Evolutionary conservation across 2,888 invertebrate species (phyloP), one percentile per base, ranked within the genome.

Genomic region (Rhagonycha lutea): DNA sequence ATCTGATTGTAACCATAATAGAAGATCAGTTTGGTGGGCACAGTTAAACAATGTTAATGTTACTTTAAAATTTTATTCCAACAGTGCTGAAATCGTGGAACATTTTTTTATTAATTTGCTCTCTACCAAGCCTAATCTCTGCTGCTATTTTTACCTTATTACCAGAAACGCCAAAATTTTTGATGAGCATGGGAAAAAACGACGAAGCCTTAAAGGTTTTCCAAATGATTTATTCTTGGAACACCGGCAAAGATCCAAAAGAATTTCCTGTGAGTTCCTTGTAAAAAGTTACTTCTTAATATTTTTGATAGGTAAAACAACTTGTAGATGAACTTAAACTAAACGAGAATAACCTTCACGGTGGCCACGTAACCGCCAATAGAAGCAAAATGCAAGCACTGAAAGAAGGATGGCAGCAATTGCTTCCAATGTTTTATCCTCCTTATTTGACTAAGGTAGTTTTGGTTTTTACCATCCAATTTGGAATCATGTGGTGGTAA

Each of bases 151-250:
- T 92, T 70, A 87, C 91, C 78, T 89, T 90, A 77, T 88, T 93
- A 74, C 94, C 95, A 0, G 95, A 95, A 86, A 95, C 94, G 84
- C 95, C 95, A 5, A 94, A 94, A 86, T 95, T 94, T 86, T 88
- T 95, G 4, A 92, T 95, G 91, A 91, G 93, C 0, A 89, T 91
- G 67, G 92, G 93, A 0, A 88, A 91, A 65, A 92, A 92, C 78
- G 90, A 91, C 10, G 91, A 93, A 82, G 94, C 94, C 0, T 83
- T 94, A 80, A 83, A 87, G 4, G 90, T 94, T 3, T 92, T 94
- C 80, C 88, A 88, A 77, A 89, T 84, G 79, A 93, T 96, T 24
- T 95, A 93, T 84, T 84, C 88, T 0, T 83, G 91, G 71, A 95
- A 95, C 83, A 92, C 91, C 0, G 92, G 94, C 5, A 89, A 90